These are phyloP conservation scores for Pseudorectes ferrugineus DNA, from an alignment of 2,113 vertebrate species.

Conservation along the genomic window DNA sequence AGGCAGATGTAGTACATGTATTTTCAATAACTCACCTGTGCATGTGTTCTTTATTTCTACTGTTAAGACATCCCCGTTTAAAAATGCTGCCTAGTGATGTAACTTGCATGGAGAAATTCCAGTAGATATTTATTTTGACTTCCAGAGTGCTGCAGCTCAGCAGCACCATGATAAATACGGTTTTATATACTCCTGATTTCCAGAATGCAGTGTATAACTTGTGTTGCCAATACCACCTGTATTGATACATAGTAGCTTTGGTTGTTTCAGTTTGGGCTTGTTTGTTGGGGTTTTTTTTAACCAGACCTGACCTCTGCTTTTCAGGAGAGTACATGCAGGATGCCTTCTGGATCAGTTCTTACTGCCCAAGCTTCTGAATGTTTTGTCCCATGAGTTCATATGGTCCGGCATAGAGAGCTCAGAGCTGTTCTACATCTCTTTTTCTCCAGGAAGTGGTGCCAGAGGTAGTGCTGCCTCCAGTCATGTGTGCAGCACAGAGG, in stretches of 20 bases:
- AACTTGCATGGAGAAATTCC: background rate
- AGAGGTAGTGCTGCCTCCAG: background rate
- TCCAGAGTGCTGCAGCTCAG: background rate
- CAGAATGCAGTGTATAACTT: background rate
- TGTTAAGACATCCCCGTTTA: background rate
- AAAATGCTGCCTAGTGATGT: background rate
- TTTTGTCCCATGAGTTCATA: background rate
- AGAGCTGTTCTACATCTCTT: background rate
- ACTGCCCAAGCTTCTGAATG: background rate
- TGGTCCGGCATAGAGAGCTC: background rate
- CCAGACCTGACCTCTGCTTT: background rate
- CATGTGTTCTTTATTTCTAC: background rate
- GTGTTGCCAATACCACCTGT: background rate
- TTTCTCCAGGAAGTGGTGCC: background rate
- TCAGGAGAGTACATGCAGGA: background rate
- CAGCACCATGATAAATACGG: background rate
- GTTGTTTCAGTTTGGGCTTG: background rate
- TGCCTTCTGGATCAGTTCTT: background rate
- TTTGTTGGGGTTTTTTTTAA: background rate
- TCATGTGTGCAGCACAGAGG: background rate
- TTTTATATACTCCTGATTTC: background rate
- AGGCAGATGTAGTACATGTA: background rate
- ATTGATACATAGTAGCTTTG: background rate
- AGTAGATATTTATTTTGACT: background rate
- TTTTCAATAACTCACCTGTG: background rate